phyloP scores from a whole-genome alignment of 2,888 invertebrate species.

The Heteromurus nitidus region DNA sequence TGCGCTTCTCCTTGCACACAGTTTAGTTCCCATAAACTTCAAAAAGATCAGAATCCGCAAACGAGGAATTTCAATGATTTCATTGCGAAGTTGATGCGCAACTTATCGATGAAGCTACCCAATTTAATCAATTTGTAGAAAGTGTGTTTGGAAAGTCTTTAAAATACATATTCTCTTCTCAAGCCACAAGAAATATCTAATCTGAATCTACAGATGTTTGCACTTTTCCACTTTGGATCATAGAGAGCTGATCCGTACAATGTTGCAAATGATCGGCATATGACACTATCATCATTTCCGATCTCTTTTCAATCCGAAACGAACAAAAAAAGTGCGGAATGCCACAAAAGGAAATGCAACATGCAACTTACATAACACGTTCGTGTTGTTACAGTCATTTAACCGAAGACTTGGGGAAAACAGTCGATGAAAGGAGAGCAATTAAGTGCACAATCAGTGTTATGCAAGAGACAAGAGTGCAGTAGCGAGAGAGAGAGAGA shows the following conservation, averaged over 20 bases:
- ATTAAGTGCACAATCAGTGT: not conserved
- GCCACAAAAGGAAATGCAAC: not conserved
- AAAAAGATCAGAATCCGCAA: not conserved
- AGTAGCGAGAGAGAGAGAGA: not conserved
- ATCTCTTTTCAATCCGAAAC: not conserved
- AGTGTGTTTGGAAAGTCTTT: constrained; percentile 1
- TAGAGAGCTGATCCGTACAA: no score
- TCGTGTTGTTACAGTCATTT: not conserved
- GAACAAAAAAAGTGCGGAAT: not conserved
- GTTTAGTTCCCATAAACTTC: not conserved
- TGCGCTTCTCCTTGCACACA: not conserved
- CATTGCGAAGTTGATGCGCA: not conserved
- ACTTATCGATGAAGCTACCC: no score
- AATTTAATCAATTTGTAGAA: not conserved
- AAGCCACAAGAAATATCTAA: not conserved
- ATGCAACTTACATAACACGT: not conserved
- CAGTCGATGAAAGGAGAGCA: not conserved
- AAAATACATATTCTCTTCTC: not conserved
- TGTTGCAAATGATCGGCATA: not conserved
- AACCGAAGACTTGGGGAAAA: not conserved
- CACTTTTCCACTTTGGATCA: no score
- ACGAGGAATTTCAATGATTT: not conserved
- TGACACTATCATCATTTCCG: not conserved
- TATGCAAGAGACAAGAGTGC: not conserved
- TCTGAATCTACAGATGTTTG: no score